These are phyloP conservation scores for Cheilosia pagana DNA, from an alignment of 2,888 invertebrate species.

Conservation along the genomic window DNA sequence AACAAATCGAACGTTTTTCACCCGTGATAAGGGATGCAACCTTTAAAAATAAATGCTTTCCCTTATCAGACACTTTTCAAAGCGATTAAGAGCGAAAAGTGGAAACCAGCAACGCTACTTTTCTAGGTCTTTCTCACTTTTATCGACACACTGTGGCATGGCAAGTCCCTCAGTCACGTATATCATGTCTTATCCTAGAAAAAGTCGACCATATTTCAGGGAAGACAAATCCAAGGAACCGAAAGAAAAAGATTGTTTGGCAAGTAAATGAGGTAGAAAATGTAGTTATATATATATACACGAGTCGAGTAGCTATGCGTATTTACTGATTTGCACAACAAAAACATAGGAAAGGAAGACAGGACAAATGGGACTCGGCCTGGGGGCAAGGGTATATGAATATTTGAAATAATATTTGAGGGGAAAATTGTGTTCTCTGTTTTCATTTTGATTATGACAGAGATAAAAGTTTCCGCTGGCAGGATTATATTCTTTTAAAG, in stretches of 20 bases:
- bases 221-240: constrained; percentile 34
- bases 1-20: constrained; percentile 14
- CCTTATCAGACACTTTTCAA: constrained; percentile 54
- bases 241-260: constrained; percentile 28
- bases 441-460: constrained; percentile 5
- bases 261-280: constrained; percentile 45
- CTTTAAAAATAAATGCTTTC: constrained; percentile 53
- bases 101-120: neutral
- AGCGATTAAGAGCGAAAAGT: constrained; percentile 15
- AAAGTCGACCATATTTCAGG: constrained; percentile 46
- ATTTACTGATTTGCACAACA: constrained; percentile 14
- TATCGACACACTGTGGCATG: constrained; percentile 1
- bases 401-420: constrained; percentile 49
- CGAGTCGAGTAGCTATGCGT: neutral
- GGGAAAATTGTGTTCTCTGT: constrained; percentile 32
- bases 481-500: constrained; percentile 11
- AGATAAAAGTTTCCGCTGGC: constrained; percentile 19
- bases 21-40: constrained; percentile 50
- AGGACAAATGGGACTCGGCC: constrained; percentile 14
- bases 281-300: constrained; percentile 27
- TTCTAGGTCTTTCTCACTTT: constrained; percentile 17
- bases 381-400: constrained; percentile 20
- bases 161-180: constrained; percentile 36
- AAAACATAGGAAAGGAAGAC: neutral
- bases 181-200: constrained; percentile 31